Percentiles rank a stretch among this genome's conserved stretches.
These are phyloP conservation scores for Acanthopagrus latus DNA, from an alignment of 2,797 vertebrate species.

Conservation along the genomic window DNA sequence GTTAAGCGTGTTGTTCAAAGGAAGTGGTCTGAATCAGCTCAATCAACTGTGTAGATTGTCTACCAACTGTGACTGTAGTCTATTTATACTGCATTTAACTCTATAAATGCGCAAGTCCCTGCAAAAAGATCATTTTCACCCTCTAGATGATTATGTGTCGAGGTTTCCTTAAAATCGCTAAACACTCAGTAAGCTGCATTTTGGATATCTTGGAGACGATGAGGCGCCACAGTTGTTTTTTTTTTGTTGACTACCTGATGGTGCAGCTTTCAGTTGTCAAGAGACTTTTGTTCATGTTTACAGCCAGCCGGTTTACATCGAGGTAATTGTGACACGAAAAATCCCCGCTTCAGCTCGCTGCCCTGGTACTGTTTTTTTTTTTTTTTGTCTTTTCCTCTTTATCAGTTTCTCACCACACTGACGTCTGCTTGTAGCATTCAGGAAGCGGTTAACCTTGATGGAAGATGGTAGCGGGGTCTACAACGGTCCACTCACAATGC, in stretches of 20 bases:
- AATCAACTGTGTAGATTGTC: not conserved
- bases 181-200: not conserved
- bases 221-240: not conserved
- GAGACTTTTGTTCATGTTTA: slow-evolving; percentile 20
- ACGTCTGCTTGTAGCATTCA: slow-evolving; percentile 41
- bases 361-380: not conserved
- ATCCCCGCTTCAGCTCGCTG: slow-evolving; percentile 21
- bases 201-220: not conserved
- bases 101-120: not conserved
- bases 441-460: slow-evolving; percentile 75
- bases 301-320: not conserved
- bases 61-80: not conserved
- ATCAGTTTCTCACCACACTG: slow-evolving; percentile 33
- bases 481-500: slow-evolving; percentile 33
- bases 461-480: slow-evolving; percentile 46
- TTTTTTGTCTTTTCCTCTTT: not conserved
- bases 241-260: not conserved
- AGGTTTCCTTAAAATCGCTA: not conserved
- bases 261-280: slow-evolving; percentile 13
- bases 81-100: not conserved
- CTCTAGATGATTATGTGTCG: not conserved
- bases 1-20: slow-evolving; percentile 30
- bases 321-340: slow-evolving; percentile 18
- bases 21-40: slow-evolving; percentile 29
- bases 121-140: not conserved